These are phyloP conservation scores for Sinodicranocentrus sp. DNA, from an alignment of 2,888 invertebrate genomes.

Conservation along the genomic window DNA sequence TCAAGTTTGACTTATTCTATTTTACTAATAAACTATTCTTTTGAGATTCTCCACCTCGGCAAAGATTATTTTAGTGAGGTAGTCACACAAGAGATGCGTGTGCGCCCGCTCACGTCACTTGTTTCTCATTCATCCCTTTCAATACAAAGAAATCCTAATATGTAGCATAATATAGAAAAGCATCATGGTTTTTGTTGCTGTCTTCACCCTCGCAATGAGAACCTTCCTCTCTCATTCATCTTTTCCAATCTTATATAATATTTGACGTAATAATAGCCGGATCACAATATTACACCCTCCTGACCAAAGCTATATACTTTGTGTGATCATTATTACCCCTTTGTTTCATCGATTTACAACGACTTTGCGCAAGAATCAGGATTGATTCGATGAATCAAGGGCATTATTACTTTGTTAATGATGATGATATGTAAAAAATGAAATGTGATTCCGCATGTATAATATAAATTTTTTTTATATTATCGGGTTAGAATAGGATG, in stretches of 20 bases:
- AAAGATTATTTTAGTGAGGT: not conserved
- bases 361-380: no score
- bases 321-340: no score
- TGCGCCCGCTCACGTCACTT: not conserved
- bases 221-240: not conserved
- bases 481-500: no score
- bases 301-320: no score
- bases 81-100: conserved; percentile 5
- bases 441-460: no score
- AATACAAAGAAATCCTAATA: conserved; percentile 2
- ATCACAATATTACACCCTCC: not conserved
- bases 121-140: not conserved
- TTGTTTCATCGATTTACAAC: no score
- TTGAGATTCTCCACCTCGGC: not conserved
- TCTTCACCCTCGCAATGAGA: not conserved
- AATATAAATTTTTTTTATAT: no score
- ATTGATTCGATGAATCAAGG: no score
- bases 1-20: no score
- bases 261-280: not conserved
- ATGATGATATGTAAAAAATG: no score
- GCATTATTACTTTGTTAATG: no score
- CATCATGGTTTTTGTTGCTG: not conserved
- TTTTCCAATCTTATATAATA: not conserved
- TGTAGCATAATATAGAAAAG: not conserved
- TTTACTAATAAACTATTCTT: no score